Base-by-base conservation (phyloP, 1,140 invertebrate genomes). In the Thalassaphorura encarpata region DNA sequence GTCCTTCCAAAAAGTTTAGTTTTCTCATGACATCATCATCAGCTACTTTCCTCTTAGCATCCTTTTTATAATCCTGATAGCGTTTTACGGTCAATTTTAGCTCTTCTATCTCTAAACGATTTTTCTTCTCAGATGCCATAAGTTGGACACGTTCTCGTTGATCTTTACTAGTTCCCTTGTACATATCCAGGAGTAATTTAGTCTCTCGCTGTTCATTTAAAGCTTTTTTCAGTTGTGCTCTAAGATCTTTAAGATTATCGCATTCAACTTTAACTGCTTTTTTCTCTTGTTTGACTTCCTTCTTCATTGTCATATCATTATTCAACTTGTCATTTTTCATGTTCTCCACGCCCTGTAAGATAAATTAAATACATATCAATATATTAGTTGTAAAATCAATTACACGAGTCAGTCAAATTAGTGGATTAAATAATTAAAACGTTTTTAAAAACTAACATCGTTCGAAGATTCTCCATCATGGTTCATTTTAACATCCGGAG, bases 141-240 rank as follows among this genome's bases (percentile, higher is more conserved):
- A 97, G 74, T 74, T 94, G 89, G 42, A 92, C 91, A 75, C 96
- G 96, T 68, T 97, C 93, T 21, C 93, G 75, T 69, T 92, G 89
- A 68, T 97, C 94, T 74, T 97, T 97, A 41, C 89, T 87, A 19
- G 91, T 88, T 39, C 89, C 87, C 77, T 97, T 97, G 72, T 97
- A 95, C 89, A 96, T 96, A 68, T 97, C 93, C 57, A 97, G 74
- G 5, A 97, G 71, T 5, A 97, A 72, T 70, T 97, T 97, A 81
- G 97, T 80, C 72, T 71, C 69, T n/a, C 67, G 56, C 40, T 67
- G 52, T 78, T 78, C 4, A 74, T 63, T 42, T 65, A 54, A 41
- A 52, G 55, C 40, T 65, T 65, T 28, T 58, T 23, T 8, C n/a
- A n/a, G n/a, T n/a, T n/a, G n/a, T n/a, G n/a, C n/a, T n/a, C n/a